phyloP scores from a whole-genome alignment of 2,113 vertebrate species.

The Eidolon helvum region DNA sequence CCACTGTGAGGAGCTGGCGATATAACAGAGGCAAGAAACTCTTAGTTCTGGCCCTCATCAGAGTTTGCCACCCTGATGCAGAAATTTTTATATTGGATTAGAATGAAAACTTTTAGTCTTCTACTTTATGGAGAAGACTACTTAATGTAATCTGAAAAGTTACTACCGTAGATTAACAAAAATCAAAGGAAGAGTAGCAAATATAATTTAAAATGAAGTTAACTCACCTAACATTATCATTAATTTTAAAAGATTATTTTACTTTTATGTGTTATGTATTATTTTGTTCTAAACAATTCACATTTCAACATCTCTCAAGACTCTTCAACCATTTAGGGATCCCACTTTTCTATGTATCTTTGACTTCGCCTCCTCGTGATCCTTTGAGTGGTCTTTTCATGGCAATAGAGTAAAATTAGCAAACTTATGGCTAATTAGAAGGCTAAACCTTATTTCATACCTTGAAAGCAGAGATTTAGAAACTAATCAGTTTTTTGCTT shows the following conservation, averaged over 20 bases:
- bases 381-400: not conserved
- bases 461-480: not conserved
- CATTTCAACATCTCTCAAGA: not conserved
- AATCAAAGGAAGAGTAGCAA: not conserved
- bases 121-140: not conserved
- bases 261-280: not conserved
- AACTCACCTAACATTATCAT: not conserved
- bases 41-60: not conserved
- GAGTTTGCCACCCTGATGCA: not conserved
- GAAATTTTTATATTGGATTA: not conserved
- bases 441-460: not conserved
- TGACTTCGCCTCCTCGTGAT: not conserved
- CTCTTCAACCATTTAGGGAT: not conserved
- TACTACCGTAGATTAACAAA: not conserved
- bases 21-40: not conserved
- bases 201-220: not conserved
- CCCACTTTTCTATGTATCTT: not conserved
- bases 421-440: not conserved
- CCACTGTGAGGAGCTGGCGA: not conserved
- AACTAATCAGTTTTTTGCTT: slow-evolving; percentile 12
- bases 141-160: not conserved
- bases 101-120: not conserved
- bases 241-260: not conserved
- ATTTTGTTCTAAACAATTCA: not conserved
- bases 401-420: not conserved